A percentile compares a stretch with the other conserved stretches of the same genome.
Conservation (phyloP, 2,797 vertebrate species). For the Coluber constrictor region DNA sequence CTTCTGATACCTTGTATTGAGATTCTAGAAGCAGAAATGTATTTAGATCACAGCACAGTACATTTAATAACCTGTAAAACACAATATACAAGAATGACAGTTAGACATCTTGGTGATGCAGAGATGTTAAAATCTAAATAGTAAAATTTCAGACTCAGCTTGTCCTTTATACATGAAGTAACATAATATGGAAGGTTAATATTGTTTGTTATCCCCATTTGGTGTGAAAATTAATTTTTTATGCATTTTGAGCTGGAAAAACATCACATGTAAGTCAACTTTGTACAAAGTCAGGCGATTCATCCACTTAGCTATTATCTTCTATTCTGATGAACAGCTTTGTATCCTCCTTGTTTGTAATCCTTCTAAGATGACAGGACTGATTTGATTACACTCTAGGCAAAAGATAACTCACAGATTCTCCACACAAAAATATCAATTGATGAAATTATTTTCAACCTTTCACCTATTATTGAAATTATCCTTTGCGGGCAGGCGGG, state of each 20-base stretch:
- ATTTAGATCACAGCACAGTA: constrained; percentile 89
- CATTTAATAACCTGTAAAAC: constrained; percentile 81
- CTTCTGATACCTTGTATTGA: constrained; percentile 84
- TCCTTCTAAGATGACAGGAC: background rate
- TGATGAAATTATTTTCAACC: background rate
- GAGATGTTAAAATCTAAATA: background rate
- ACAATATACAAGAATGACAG: constrained; percentile 24
- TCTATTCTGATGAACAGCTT: background rate
- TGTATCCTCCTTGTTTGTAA: background rate
- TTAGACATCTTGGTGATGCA: background rate
- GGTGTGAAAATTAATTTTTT: background rate
- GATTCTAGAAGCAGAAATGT: constrained; percentile 87
- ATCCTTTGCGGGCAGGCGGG: background rate
- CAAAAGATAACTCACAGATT: background rate
- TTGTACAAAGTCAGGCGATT: background rate
- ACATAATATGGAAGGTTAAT: background rate
- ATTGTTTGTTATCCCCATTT: background rate
- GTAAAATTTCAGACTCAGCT: background rate
- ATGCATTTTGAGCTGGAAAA: background rate
- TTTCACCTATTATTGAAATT: background rate
- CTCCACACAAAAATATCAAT: background rate
- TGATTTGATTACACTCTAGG: background rate
- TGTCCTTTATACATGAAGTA: background rate
- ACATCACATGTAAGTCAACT: background rate
- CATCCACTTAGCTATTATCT: background rate